These are phyloP conservation scores for Petrosia ficiformis DNA, from an alignment of 37 sponge, comb jelly and placozoan species.

Conservation along the genomic window DNA sequence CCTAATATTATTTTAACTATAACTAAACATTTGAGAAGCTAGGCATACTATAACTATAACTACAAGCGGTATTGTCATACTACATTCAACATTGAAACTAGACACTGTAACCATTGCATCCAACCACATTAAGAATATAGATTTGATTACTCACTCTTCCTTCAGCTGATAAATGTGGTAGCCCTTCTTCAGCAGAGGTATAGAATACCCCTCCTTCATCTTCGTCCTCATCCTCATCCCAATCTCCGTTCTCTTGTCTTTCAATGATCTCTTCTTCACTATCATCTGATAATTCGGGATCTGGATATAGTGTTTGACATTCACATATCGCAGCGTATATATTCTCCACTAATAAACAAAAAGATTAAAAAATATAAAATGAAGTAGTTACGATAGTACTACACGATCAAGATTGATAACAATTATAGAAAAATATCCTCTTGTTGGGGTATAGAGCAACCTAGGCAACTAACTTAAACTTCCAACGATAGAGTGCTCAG, in stretches of 20 bases:
- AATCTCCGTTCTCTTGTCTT: constrained; percentile 5
- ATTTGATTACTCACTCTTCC: constrained; percentile 15
- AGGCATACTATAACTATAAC: no score
- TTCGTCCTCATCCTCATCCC: constrained; percentile 13
- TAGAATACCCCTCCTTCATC: constrained; percentile 13
- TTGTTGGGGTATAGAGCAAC: no score
- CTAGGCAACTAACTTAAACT: no score
- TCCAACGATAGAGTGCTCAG: no score
- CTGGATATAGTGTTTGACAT: constrained; percentile 75
- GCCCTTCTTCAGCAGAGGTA: constrained; percentile 16
- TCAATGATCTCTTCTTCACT: constrained; percentile 9
- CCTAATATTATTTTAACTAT: no score
- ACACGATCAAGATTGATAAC: no score
- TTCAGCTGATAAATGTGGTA: constrained; percentile 36
- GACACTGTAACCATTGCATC: background rate
- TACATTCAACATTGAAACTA: background rate
- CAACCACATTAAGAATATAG: background rate
- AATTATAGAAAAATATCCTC: no score
- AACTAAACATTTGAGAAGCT: no score
- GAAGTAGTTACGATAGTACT: no score
- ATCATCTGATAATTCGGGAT: constrained; percentile 42
- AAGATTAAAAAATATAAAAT: background rate
- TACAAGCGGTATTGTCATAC: no score
- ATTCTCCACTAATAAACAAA: constrained; percentile 34
- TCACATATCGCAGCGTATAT: constrained; percentile 53